Base-by-base conservation (phyloP, 1,140 invertebrate genomes). In the Anastrepha ludens region DNA sequence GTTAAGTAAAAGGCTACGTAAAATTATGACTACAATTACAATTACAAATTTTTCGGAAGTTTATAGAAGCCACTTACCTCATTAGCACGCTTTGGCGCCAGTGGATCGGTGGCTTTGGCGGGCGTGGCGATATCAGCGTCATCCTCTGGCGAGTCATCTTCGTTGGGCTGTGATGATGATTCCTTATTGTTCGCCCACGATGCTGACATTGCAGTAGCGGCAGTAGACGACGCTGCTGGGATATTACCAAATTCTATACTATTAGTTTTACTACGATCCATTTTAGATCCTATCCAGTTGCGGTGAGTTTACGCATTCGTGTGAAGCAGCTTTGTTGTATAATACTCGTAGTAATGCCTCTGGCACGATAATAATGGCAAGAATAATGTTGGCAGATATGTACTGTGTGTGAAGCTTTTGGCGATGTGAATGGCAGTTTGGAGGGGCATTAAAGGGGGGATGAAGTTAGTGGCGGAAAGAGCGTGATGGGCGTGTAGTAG, bases 171-270 rank as follows among this genome's bases (percentile, higher is more conserved):
- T 78, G 88, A 90, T 6, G 91, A 90, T 64, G 91, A 91, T 87
- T 92, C 91, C 87, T 92, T 92, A 89, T 92, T 90, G 86, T 92
- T 91, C 67, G 89, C 89, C 91, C 91, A 92, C 7, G 91, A 90
- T n/a, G 90, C 88, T 60, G 89, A 87, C 17, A 89, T 89, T n/a
- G 60, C 87, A 13, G 58, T 58, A 20, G 86, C 86, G 41, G 85
- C 74, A 17, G 88, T 86, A 9, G 88, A 78, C 60, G 87, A 85
- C 6, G 78, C 89, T 67, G 67, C 89, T 62, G 86, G 58, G 65
- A 88, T 89, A 41, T 55, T 88, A 55, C 87, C 90, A 74, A 92
- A 91, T 87, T 92, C 91, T 47, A 88, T 87, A 89, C 91, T 91
- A 59, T 90, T 91, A 81, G 89, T 90, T 44, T 90, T 91, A 74